Evolutionary conservation across 2,113 vertebrate genomes (phyloP).

Genomic region (Stictonetta naevosa): DNA sequence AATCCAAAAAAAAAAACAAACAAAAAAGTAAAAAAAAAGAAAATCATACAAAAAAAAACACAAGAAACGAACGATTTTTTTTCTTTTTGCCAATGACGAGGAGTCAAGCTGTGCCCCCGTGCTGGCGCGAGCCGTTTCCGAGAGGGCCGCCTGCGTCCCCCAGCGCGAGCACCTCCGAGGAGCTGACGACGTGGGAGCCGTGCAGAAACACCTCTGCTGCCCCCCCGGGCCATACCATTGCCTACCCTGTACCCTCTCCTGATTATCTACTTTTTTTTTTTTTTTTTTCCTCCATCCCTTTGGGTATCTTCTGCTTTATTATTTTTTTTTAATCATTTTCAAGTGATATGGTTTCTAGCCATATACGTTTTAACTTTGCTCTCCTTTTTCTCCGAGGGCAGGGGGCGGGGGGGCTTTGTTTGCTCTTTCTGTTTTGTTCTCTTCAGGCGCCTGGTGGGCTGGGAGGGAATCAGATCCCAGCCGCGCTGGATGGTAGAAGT

Average conservation of each 20-base stretch:
- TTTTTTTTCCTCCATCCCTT: not conserved
- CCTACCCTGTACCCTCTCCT: constrained; percentile 13
- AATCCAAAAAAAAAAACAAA: constrained; percentile 55
- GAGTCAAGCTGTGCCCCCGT: constrained; percentile 51
- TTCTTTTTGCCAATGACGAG: constrained; percentile 72
- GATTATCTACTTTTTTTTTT: constrained; percentile 42
- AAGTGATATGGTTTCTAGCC: constrained; percentile 29
- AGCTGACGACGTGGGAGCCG: not conserved
- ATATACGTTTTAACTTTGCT: constrained; percentile 38
- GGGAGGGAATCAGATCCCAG: constrained; percentile 51
- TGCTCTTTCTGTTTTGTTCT: not conserved
- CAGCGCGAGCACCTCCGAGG: not conserved
- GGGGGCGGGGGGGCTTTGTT: not conserved
- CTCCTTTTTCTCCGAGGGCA: constrained; percentile 31
- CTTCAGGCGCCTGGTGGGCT: constrained; percentile 7
- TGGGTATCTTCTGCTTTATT: not conserved
- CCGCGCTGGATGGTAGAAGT: constrained; percentile 8
- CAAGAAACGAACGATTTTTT: constrained; percentile 23
- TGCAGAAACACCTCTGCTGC: not conserved
- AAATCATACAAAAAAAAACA: not conserved
- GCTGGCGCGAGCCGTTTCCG: constrained; percentile 18
- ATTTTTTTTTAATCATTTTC: not conserved
- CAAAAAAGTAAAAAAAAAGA: constrained; percentile 29
- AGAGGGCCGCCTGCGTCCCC: constrained; percentile 12
- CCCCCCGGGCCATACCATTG: not conserved